Conservation (phyloP, 2,113 vertebrate genomes). For the Seriola rivoliana region DNA sequence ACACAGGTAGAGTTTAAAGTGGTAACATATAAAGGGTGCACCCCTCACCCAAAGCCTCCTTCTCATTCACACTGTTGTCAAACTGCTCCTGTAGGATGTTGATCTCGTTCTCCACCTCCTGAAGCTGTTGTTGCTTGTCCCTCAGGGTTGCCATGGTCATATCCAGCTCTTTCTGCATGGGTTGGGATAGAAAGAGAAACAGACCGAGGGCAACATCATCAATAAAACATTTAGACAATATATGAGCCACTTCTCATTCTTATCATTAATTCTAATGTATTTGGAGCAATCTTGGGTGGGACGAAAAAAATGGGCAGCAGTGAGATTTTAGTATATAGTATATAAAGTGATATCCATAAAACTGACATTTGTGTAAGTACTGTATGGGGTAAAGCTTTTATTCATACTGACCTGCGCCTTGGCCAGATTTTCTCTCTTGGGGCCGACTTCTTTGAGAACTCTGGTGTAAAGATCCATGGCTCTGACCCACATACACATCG, state of each 20-base stretch:
- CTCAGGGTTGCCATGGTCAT: constrained; percentile 84
- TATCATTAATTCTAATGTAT: not conserved
- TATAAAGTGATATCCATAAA: not conserved
- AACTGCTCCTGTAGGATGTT: constrained; percentile 86
- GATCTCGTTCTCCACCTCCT: constrained; percentile 86
- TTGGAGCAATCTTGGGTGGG: not conserved
- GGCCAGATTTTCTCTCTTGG: constrained; percentile 86
- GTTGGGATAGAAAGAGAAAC: not conserved
- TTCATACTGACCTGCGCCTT: constrained; percentile 82
- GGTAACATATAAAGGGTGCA: not conserved
- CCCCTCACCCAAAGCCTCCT: constrained; percentile 84
- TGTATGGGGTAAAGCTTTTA: not conserved
- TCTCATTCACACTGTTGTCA: constrained; percentile 86
- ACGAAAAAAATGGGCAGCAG: not conserved
- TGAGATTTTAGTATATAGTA: not conserved
- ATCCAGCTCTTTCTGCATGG: constrained; percentile 86
- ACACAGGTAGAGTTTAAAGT: not conserved
- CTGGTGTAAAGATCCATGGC: constrained; percentile 89
- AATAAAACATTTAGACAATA: not conserved
- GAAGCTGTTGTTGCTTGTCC: constrained; percentile 86
- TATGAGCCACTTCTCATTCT: not conserved
- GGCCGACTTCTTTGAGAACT: constrained; percentile 87
- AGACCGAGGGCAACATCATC: not conserved
- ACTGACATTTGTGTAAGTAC: not conserved
- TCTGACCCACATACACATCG: constrained; percentile 91